These are phyloP conservation scores for Cerceris rybyensis DNA, from an alignment of 2,888 invertebrate genomes.

Conservation along the genomic window DNA sequence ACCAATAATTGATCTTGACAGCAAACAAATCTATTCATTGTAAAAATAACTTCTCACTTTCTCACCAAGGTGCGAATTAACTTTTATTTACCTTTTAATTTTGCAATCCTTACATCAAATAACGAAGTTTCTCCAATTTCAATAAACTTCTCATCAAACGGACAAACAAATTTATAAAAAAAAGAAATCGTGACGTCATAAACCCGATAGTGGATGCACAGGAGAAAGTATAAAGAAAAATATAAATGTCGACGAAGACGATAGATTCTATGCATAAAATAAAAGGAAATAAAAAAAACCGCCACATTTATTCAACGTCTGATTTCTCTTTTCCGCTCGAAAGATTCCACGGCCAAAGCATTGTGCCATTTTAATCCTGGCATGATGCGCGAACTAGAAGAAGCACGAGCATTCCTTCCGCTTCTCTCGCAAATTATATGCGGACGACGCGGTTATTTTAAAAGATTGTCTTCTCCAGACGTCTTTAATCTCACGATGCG, in stretches of 20 bases:
- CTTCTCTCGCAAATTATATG: constrained; percentile 59
- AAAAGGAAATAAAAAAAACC: not conserved
- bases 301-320: constrained; percentile 34
- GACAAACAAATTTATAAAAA: too few relatives aligned
- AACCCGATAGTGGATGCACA: not conserved
- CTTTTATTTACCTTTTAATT: too few relatives aligned
- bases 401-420: constrained; percentile 27
- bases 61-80: too few relatives aligned
- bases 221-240: constrained; percentile 2
- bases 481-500: constrained; percentile 68
- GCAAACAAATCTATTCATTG: too few relatives aligned
- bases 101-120: too few relatives aligned
- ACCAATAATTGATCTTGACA: too few relatives aligned
- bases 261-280: constrained; percentile 22
- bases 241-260: constrained; percentile 28
- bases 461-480: constrained; percentile 67
- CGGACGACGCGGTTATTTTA: constrained; percentile 67
- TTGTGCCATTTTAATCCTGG: constrained; percentile 47
- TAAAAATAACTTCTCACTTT: too few relatives aligned
- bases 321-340: constrained; percentile 35
- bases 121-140: too few relatives aligned
- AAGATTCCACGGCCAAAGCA: constrained; percentile 34
- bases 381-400: constrained; percentile 28
- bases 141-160: too few relatives aligned
- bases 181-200: too few relatives aligned